phyloP scores from a whole-genome alignment of 2,888 invertebrate genomes.

The Gymnosoma rotundatum region DNA sequence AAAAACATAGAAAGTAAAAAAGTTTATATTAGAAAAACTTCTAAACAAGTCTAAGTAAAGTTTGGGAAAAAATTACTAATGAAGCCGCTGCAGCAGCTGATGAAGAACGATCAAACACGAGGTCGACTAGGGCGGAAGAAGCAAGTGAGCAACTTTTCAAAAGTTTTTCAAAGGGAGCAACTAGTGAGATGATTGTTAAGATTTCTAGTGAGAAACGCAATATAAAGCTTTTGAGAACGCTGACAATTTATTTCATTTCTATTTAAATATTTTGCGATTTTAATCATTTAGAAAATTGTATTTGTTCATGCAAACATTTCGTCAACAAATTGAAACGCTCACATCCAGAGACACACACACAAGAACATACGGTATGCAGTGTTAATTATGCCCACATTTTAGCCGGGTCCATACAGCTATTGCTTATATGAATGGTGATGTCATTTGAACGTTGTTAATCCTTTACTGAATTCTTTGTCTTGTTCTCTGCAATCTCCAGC shows the following conservation, averaged over 20 bases:
- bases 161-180: slow-evolving; percentile 65
- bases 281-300: slow-evolving; percentile 35
- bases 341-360: slow-evolving; percentile 67
- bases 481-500: slow-evolving; percentile 6
- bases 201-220: slow-evolving; percentile 51
- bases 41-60: slow-evolving; percentile 71
- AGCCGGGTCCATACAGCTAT: not conserved
- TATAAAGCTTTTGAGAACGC: slow-evolving; percentile 41
- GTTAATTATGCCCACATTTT: slow-evolving; percentile 5
- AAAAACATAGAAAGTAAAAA: slow-evolving; percentile 77
- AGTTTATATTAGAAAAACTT: slow-evolving; percentile 75
- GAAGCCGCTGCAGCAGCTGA: slow-evolving; percentile 79
- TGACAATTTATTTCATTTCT: slow-evolving; percentile 27
- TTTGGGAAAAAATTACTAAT: slow-evolving; percentile 81
- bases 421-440: slow-evolving; percentile 4
- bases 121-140: slow-evolving; percentile 73
- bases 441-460: slow-evolving; percentile 10
- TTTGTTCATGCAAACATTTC: slow-evolving; percentile 58
- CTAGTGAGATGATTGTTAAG: slow-evolving; percentile 69
- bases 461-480: not conserved
- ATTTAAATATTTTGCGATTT: slow-evolving; percentile 35
- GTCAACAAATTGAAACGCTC: slow-evolving; percentile 66
- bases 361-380: slow-evolving; percentile 33
- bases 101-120: slow-evolving; percentile 75
- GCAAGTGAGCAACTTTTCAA: slow-evolving; percentile 74